A percentile compares a stretch with the other conserved stretches of the same genome.
phyloP scores from a whole-genome alignment of 2,113 vertebrate genomes.

The Lepus americanus region DNA sequence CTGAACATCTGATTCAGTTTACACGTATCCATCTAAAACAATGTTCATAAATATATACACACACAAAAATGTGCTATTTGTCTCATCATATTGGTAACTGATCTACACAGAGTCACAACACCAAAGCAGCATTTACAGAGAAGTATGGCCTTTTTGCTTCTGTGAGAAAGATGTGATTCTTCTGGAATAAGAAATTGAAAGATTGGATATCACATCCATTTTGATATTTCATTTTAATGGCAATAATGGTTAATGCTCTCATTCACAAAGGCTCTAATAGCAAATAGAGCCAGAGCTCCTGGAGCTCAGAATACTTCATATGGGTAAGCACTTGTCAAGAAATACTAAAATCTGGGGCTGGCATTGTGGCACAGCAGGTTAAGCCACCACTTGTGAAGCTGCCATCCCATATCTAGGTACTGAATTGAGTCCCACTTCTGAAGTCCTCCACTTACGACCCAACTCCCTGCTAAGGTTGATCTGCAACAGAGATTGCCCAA shows the following conservation, averaged over 20 bases:
- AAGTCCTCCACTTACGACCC: no score
- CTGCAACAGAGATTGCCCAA: no score
- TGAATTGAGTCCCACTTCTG: no score
- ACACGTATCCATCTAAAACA: conserved; percentile 5
- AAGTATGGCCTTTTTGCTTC: conserved; percentile 33
- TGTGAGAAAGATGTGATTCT: conserved; percentile 21
- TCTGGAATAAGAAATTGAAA: conserved; percentile 44
- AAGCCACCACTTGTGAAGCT: no score
- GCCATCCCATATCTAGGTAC: no score
- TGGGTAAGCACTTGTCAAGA: not conserved
- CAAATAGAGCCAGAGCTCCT: conserved; percentile 1
- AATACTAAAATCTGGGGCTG: not conserved
- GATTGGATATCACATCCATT: conserved; percentile 29
- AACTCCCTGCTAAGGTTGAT: no score
- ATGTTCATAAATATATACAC: not conserved
- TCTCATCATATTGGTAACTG: conserved; percentile 5
- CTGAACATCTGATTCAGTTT: conserved; percentile 38
- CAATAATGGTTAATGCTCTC: not conserved
- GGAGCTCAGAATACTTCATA: not conserved
- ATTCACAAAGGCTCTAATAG: conserved; percentile 13
- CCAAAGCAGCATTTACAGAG: conserved; percentile 27
- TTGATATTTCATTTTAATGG: conserved; percentile 49
- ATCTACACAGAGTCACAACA: not conserved
- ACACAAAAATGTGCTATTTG: not conserved
- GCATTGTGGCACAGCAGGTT: no score